Evolutionary conservation across 2,888 invertebrate genomes (phyloP).

Genomic region (Trissoscelio sp.): DNA sequence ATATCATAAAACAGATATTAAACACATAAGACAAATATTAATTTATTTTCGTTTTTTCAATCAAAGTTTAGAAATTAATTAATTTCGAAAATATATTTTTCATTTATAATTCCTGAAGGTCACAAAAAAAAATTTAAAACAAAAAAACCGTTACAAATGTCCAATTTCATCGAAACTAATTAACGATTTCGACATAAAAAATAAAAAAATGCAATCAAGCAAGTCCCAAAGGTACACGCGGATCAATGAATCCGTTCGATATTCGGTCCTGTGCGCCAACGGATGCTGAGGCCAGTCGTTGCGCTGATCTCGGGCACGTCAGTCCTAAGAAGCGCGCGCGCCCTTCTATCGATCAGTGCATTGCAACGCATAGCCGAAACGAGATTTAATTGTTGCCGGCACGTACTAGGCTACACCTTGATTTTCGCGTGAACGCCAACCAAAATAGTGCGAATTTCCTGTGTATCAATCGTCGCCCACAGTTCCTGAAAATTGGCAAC

Average conservation of each 20-base stretch:
- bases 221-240: not conserved
- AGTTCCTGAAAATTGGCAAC: too few relatives aligned
- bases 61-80: too few relatives aligned
- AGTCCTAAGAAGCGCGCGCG: constrained; percentile 52
- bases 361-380: constrained; percentile 42
- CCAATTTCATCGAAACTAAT: too few relatives aligned
- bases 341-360: constrained; percentile 54
- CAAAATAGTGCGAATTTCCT: constrained; percentile 3
- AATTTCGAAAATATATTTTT: too few relatives aligned
- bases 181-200: too few relatives aligned
- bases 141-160: too few relatives aligned
- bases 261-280: constrained; percentile 4
- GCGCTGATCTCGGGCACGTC: constrained; percentile 34
- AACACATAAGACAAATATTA: too few relatives aligned
- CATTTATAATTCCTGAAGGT: too few relatives aligned
- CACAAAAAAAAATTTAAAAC: too few relatives aligned
- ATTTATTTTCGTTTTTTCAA: too few relatives aligned
- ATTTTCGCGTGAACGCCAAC: not conserved
- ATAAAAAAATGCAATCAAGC: too few relatives aligned
- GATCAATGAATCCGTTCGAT: constrained; percentile 15
- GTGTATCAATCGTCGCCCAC: not conserved
- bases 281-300: constrained; percentile 29
- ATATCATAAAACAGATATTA: too few relatives aligned
- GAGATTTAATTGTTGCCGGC: constrained; percentile 52
- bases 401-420: constrained; percentile 35